Conservation (phyloP, 2,113 vertebrate species). For the Lepisosteus oculatus region DNA sequence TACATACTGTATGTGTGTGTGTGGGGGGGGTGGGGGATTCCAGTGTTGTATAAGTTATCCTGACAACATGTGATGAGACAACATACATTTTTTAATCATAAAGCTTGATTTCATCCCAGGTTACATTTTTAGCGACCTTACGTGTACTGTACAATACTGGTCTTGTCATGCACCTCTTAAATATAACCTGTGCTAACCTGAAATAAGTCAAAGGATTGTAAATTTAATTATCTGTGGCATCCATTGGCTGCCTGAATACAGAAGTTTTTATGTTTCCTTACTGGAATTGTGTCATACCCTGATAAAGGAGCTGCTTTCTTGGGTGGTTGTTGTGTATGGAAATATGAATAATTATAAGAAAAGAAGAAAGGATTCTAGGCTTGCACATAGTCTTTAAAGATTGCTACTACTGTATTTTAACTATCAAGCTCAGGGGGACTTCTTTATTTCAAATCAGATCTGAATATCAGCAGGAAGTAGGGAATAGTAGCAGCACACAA, state of each 20-base stretch:
- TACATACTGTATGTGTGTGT: slow-evolving; percentile 3
- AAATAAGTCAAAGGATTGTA: too few species aligned
- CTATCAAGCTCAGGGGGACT: slow-evolving; percentile 41
- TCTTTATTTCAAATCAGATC: slow-evolving; percentile 60
- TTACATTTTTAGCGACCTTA: too few species aligned
- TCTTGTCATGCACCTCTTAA: too few species aligned
- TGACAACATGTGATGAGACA: too few species aligned
- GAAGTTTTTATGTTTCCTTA: neutral
- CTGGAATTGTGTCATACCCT: slow-evolving; percentile 5
- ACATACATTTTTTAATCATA: too few species aligned
- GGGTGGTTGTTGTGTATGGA: slow-evolving; percentile 4
- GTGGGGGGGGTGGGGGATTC: neutral
- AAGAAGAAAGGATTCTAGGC: slow-evolving; percentile 31
- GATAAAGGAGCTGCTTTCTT: slow-evolving; percentile 8
- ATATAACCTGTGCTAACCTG: too few species aligned
- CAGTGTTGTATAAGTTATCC: neutral
- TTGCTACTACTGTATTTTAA: slow-evolving; percentile 37
- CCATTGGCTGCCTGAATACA: neutral
- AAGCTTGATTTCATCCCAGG: too few species aligned
- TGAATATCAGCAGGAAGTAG: slow-evolving; percentile 25
- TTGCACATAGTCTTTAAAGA: slow-evolving; percentile 29
- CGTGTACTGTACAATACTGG: too few species aligned
- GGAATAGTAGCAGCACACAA: slow-evolving; percentile 34
- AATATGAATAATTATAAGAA: slow-evolving; percentile 40
- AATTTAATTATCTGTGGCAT: too few species aligned